A percentile compares a stretch with the other conserved stretches of the same genome.
Conservation (phyloP, 2,888 invertebrate species). For the Camptogramma bilineatum region DNA sequence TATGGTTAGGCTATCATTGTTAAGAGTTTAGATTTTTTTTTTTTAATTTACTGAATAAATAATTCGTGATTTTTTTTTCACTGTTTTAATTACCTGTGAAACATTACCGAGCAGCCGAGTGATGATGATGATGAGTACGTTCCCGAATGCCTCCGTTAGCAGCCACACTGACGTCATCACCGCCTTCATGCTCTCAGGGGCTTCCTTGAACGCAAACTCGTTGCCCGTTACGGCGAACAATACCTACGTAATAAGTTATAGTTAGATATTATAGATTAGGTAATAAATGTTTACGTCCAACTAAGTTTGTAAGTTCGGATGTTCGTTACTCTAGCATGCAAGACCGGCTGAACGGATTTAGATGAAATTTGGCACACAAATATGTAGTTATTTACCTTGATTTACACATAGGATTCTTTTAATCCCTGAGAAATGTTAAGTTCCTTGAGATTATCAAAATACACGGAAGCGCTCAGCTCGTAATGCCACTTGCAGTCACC, state of each 20-base stretch:
- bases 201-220: constrained; percentile 95
- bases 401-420: too few relatives aligned
- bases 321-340: too few relatives aligned
- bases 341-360: too few relatives aligned
- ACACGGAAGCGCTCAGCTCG: too few relatives aligned
- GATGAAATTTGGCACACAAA: too few relatives aligned
- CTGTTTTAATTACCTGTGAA: constrained; percentile 82
- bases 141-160: constrained; percentile 93
- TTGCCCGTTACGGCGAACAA: constrained; percentile 89
- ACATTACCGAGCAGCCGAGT: constrained; percentile 87
- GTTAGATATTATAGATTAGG: background rate
- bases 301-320: too few relatives aligned
- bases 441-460: too few relatives aligned
- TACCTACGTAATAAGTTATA: constrained; percentile 47
- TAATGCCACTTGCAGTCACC: too few relatives aligned
- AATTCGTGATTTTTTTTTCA: too few relatives aligned
- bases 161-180: constrained; percentile 93
- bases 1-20: background rate
- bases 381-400: too few relatives aligned
- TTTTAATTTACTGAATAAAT: background rate
- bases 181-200: constrained; percentile 94
- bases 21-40: background rate
- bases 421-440: too few relatives aligned
- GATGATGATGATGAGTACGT: constrained; percentile 92
- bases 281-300: too few relatives aligned